Evolutionary conservation across 64 coral and sea anemone genomes (phyloP).

Genomic region (Hydrozoanthus tunicans): DNA sequence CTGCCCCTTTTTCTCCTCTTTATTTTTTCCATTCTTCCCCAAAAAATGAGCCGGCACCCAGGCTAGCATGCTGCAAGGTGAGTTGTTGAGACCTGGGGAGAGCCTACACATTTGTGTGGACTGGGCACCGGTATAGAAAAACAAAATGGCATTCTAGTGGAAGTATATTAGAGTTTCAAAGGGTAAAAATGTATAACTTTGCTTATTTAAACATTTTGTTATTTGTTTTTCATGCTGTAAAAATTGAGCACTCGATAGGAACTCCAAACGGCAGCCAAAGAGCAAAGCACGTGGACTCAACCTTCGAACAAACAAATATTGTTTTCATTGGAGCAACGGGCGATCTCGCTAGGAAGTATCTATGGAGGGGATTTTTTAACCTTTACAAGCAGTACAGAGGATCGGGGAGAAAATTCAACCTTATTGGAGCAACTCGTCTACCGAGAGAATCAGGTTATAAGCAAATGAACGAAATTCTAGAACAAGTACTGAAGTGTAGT

Average conservation of each 20-base stretch:
- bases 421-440: slow-evolving; percentile 72
- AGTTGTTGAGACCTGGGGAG: neutral
- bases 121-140: too few relatives aligned
- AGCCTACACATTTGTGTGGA: neutral
- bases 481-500: slow-evolving; percentile 53
- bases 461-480: slow-evolving; percentile 62
- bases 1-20: too few relatives aligned
- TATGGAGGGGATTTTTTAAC: slow-evolving; percentile 81
- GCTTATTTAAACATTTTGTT: neutral
- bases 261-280: neutral
- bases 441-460: slow-evolving; percentile 45
- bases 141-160: too few relatives aligned
- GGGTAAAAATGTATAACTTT: slow-evolving; percentile 16
- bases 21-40: too few relatives aligned
- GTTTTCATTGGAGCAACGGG: slow-evolving; percentile 83
- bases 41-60: too few relatives aligned
- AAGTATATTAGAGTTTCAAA: neutral
- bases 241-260: neutral
- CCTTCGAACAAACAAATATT: slow-evolving; percentile 52
- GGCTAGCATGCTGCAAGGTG: too few relatives aligned
- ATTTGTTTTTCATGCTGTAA: neutral
- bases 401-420: slow-evolving; percentile 33
- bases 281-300: neutral
- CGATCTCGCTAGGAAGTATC: slow-evolving; percentile 82
- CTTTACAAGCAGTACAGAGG: slow-evolving; percentile 59